Evolutionary conservation across 2,797 vertebrate species (phyloP).

Genomic region (Anabacerthia variegaticeps): DNA sequence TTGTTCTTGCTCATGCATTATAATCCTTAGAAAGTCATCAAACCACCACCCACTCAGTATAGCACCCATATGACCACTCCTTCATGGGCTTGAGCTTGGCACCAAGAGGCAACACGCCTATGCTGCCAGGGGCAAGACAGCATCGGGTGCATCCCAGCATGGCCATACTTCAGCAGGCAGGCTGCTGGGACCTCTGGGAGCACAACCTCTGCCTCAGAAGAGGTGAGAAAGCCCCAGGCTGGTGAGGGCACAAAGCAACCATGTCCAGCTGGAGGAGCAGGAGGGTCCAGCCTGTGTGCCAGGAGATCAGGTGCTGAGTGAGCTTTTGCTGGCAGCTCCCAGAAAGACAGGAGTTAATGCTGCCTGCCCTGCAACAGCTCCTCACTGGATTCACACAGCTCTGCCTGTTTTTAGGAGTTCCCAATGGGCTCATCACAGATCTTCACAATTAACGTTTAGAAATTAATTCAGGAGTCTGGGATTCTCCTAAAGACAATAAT

Average conservation of each 20-base stretch:
- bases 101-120: neutral
- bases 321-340: neutral
- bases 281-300: neutral
- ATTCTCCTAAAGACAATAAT: neutral
- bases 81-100: neutral
- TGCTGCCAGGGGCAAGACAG: neutral
- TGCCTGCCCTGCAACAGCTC: neutral
- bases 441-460: neutral
- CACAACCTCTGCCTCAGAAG: neutral
- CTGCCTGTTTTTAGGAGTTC: neutral
- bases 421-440: neutral
- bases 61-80: neutral
- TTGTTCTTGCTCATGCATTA: neutral
- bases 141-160: neutral
- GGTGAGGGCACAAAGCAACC: neutral
- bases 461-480: neutral
- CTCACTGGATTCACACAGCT: neutral
- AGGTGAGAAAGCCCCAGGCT: neutral
- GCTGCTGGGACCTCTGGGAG: neutral
- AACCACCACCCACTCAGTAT: neutral
- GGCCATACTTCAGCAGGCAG: neutral
- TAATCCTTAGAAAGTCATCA: neutral
- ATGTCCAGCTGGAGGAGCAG: rapidly evolving
- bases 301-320: neutral
- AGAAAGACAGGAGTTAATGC: neutral